Percentiles rank a stretch among this genome's conserved stretches.
Conservation (phyloP, 2,888 invertebrate genomes). For the Ennomos fuscantarius region DNA sequence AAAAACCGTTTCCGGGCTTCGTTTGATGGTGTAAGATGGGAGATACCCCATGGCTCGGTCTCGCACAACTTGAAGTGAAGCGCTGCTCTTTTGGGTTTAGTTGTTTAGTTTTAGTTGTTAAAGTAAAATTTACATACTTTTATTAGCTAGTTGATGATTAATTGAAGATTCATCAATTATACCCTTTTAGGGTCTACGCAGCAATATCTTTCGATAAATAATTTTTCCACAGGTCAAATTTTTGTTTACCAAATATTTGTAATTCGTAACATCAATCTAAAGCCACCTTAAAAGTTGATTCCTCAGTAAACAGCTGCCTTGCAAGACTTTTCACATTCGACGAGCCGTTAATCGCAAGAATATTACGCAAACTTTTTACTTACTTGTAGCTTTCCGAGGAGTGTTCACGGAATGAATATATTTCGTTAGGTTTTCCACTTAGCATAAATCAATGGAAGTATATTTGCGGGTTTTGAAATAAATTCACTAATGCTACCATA, state of each 20-base stretch:
- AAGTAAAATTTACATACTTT: too few species aligned
- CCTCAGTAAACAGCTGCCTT: slow-evolving; percentile 24
- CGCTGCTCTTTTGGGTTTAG: too few species aligned
- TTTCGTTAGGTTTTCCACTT: slow-evolving; percentile 25
- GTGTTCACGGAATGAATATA: slow-evolving; percentile 21
- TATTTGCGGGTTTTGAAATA: slow-evolving; percentile 11
- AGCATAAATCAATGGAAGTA: slow-evolving; percentile 23
- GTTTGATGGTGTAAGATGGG: too few species aligned
- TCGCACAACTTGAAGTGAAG: too few species aligned
- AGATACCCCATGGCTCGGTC: too few species aligned
- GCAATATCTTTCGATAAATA: too few species aligned
- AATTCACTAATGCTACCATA: neutral
- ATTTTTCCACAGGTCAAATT: neutral
- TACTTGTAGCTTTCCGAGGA: slow-evolving; percentile 24
- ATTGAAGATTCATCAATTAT: too few species aligned
- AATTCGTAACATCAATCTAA: slow-evolving; percentile 21
- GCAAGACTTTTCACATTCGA: slow-evolving; percentile 36
- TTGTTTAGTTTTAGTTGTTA: too few species aligned
- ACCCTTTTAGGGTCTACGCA: too few species aligned
- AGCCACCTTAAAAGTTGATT: slow-evolving; percentile 25
- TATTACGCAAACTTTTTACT: slow-evolving; percentile 36
- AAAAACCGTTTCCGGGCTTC: too few species aligned
- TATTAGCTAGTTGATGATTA: too few species aligned
- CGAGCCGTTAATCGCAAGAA: slow-evolving; percentile 34
- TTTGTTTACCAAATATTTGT: slow-evolving; percentile 8